Percentiles rank a stretch among this genome's conserved stretches.
Conservation (phyloP, 2,888 invertebrate species). For the Exephanes ischioxanthus region DNA sequence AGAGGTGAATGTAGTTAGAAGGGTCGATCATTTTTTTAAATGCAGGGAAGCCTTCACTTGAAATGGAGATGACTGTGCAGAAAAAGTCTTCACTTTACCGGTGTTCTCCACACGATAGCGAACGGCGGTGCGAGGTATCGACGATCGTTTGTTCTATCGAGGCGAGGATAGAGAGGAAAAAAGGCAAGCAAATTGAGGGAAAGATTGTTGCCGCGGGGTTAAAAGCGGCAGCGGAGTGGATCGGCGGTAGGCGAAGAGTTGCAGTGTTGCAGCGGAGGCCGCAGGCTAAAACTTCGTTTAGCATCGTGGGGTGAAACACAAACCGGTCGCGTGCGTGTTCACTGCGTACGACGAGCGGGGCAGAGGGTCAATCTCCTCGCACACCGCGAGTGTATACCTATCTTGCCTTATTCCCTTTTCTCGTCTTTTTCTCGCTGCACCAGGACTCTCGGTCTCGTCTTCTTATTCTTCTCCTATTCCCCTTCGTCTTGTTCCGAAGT, state of each 20-base stretch:
- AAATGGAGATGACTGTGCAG: no score
- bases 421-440: slow-evolving; percentile 65
- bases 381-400: slow-evolving; percentile 33
- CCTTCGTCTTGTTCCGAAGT: slow-evolving; percentile 62
- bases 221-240: slow-evolving; percentile 63
- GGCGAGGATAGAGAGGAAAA: slow-evolving; percentile 58
- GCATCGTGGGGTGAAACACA: slow-evolving; percentile 81
- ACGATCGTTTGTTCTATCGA: slow-evolving; percentile 64
- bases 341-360: slow-evolving; percentile 78
- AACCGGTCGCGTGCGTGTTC: slow-evolving; percentile 83
- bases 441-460: slow-evolving; percentile 69
- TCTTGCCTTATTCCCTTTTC: slow-evolving; percentile 67
- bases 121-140: background rate
- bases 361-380: slow-evolving; percentile 83
- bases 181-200: slow-evolving; percentile 57
- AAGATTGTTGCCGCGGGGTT: slow-evolving; percentile 64
- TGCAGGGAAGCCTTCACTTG: no score
- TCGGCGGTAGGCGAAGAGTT: slow-evolving; percentile 58
- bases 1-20: no score
- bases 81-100: background rate
- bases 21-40: no score
- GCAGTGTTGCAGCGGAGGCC: slow-evolving; percentile 68
- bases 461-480: slow-evolving; percentile 51
- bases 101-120: background rate
- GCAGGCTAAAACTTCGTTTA: slow-evolving; percentile 81